Evolutionary conservation across 1,140 invertebrate genomes (phyloP).

Genomic region (Drosophila bipectinata): DNA sequence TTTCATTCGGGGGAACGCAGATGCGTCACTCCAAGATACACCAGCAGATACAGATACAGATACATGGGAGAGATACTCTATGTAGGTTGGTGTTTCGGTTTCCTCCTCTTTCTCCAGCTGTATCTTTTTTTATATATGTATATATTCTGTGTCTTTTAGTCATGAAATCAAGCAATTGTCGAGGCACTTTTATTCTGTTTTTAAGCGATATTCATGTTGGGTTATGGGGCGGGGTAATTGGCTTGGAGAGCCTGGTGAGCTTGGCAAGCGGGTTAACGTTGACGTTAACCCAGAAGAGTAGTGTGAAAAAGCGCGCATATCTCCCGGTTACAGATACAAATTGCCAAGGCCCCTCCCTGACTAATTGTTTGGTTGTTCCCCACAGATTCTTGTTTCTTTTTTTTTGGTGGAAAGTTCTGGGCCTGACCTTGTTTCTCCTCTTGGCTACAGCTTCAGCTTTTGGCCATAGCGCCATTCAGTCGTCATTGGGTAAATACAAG

Average conservation of each 20-base stretch:
- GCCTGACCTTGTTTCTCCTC: slow-evolving; percentile 65
- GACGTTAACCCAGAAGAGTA: slow-evolving; percentile 33
- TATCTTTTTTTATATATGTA: too few relatives aligned
- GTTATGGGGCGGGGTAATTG: slow-evolving; percentile 72
- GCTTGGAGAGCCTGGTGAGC: slow-evolving; percentile 5
- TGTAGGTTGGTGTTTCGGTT: slow-evolving; percentile 47
- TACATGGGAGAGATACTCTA: slow-evolving; percentile 45
- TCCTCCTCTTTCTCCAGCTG: slow-evolving; percentile 34
- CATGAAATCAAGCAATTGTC: slow-evolving; percentile 69
- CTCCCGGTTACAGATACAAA: slow-evolving; percentile 63
- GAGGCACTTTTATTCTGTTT: slow-evolving; percentile 58
- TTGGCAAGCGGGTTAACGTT: slow-evolving; percentile 67
- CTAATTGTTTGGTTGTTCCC: slow-evolving; percentile 77
- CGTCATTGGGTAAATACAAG: slow-evolving; percentile 50
- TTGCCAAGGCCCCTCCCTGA: slow-evolving; percentile 59
- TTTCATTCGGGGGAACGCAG: slow-evolving; percentile 20
- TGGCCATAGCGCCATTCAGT: slow-evolving; percentile 44
- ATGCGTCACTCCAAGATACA: slow-evolving; percentile 57
- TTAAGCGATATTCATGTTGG: slow-evolving; percentile 61
- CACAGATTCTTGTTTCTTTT: slow-evolving; percentile 12
- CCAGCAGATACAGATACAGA: slow-evolving; percentile 28
- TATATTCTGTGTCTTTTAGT: slow-evolving; percentile 14
- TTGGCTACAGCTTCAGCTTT: neutral
- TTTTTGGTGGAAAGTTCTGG: slow-evolving; percentile 70
- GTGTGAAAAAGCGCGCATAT: slow-evolving; percentile 60